These are phyloP conservation scores for Drepanosiphum platanoidis DNA, from an alignment of 2,888 invertebrate genomes.

Conservation along the genomic window DNA sequence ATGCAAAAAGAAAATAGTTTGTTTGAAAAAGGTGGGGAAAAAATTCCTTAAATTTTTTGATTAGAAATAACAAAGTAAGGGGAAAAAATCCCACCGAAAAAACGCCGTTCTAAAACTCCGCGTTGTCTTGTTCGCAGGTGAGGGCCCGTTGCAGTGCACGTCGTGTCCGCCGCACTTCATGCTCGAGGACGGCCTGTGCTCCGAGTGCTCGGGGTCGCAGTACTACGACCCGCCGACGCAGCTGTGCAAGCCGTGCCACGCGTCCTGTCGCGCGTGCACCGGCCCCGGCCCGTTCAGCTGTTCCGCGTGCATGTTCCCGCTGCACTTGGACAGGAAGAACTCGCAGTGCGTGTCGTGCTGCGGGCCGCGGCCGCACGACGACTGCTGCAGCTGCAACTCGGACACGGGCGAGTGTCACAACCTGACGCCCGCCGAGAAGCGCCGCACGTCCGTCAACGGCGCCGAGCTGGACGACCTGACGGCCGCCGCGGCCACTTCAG, in stretches of 20 bases:
- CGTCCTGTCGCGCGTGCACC: slow-evolving; percentile 75
- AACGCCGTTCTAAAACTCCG: slow-evolving; percentile 10
- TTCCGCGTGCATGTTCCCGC: slow-evolving; percentile 74
- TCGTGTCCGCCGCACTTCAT: slow-evolving; percentile 79
- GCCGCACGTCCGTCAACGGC: slow-evolving; percentile 69
- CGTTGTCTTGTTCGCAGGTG: slow-evolving; percentile 69
- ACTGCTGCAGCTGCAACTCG: slow-evolving; percentile 78
- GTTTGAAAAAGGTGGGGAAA: too few species aligned
- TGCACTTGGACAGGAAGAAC: slow-evolving; percentile 77
- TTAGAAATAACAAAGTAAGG: too few species aligned
- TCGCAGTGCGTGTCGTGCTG: slow-evolving; percentile 83
- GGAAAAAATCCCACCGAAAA: too few species aligned
- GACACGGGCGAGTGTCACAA: slow-evolving; percentile 79
- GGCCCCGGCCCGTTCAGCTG: slow-evolving; percentile 78
- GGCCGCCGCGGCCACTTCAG: slow-evolving; percentile 74
- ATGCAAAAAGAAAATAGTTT: too few species aligned
- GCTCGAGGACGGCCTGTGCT: slow-evolving; percentile 79
- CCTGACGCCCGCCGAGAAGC: slow-evolving; percentile 78
- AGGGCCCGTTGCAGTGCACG: slow-evolving; percentile 79
- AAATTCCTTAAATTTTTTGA: too few species aligned
- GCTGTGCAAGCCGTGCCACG: slow-evolving; percentile 76
- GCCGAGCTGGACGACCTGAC: slow-evolving; percentile 71
- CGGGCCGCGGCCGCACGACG: slow-evolving; percentile 70
- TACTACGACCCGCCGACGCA: slow-evolving; percentile 77
- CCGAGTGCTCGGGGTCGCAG: slow-evolving; percentile 80